Conservation (phyloP, 1,140 invertebrate species). For the Venturia canescens region DNA sequence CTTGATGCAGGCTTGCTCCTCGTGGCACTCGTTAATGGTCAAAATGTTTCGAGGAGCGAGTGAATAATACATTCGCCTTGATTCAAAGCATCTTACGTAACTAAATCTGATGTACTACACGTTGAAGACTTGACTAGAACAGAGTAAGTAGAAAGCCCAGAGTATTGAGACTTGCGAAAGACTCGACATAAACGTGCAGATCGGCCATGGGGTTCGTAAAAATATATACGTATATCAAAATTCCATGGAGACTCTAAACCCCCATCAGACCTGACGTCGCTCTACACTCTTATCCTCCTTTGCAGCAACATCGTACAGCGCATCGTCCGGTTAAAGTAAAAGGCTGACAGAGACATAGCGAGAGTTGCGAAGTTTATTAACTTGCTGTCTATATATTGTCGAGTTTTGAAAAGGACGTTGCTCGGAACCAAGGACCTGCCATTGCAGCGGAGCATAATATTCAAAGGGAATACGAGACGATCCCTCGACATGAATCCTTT, state of each 20-base stretch:
- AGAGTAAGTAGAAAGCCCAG: not conserved
- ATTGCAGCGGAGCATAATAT: constrained; percentile 68
- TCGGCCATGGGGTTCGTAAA: constrained; percentile 8
- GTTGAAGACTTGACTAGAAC: not conserved
- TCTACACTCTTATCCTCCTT: constrained; percentile 6
- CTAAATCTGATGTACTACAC: not conserved
- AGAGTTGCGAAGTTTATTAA: constrained; percentile 20
- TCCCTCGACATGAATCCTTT: constrained; percentile 65
- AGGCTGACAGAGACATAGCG: not conserved
- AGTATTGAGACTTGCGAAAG: constrained; percentile 7
- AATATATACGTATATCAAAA: constrained; percentile 53
- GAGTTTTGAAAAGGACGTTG: constrained; percentile 48
- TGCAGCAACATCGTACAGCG: constrained; percentile 6
- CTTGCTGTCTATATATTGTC: constrained; percentile 16
- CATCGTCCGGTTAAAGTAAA: constrained; percentile 50
- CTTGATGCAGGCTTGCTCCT: no score
- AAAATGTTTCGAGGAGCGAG: no score
- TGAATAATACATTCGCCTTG: no score
- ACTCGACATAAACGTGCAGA: constrained; percentile 34
- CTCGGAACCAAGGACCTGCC: not conserved
- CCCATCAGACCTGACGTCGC: constrained; percentile 12
- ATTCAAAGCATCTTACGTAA: no score
- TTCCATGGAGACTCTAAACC: constrained; percentile 49
- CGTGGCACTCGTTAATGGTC: no score
- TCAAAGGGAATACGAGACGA: constrained; percentile 71